Evolutionary conservation across 2,797 vertebrate genomes (phyloP).

Genomic region (Danio aesculapii): DNA sequence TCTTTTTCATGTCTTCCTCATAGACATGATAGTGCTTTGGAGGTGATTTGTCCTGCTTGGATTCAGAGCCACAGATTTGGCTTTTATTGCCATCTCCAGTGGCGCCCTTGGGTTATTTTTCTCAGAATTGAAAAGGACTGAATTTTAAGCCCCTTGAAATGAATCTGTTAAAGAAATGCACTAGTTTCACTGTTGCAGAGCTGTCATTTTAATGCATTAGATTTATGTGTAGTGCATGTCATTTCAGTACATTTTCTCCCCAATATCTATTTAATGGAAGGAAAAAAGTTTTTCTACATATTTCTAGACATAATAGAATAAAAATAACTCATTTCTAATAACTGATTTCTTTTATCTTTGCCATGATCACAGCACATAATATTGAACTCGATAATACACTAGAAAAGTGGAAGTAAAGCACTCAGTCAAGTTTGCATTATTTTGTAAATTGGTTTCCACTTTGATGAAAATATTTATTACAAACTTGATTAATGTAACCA

Average conservation of each 20-base stretch:
- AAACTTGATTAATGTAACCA: too few relatives aligned
- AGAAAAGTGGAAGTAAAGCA: too few relatives aligned
- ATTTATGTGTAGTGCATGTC: background rate
- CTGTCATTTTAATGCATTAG: background rate
- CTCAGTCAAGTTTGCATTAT: too few relatives aligned
- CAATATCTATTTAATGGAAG: too few relatives aligned
- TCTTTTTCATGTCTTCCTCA: background rate
- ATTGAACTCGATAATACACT: too few relatives aligned
- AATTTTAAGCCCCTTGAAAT: background rate
- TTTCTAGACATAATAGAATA: too few relatives aligned
- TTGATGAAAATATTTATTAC: too few relatives aligned
- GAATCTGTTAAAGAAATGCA: background rate
- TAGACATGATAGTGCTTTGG: background rate
- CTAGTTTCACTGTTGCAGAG: background rate
- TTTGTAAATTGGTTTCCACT: too few relatives aligned
- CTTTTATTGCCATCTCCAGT: constrained; percentile 11
- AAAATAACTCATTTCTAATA: too few relatives aligned
- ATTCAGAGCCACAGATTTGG: background rate
- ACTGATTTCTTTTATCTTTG: too few relatives aligned
- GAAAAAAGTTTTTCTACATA: too few relatives aligned
- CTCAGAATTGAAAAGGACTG: constrained; percentile 7
- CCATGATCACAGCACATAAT: too few relatives aligned
- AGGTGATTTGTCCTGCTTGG: constrained; percentile 2
- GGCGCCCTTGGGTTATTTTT: constrained; percentile 1
- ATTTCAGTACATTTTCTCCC: background rate